Evolutionary conservation across 2,797 vertebrate genomes (phyloP), one percentile per base, ranked within the genome.

Genomic region (Echiichthys vipera): DNA sequence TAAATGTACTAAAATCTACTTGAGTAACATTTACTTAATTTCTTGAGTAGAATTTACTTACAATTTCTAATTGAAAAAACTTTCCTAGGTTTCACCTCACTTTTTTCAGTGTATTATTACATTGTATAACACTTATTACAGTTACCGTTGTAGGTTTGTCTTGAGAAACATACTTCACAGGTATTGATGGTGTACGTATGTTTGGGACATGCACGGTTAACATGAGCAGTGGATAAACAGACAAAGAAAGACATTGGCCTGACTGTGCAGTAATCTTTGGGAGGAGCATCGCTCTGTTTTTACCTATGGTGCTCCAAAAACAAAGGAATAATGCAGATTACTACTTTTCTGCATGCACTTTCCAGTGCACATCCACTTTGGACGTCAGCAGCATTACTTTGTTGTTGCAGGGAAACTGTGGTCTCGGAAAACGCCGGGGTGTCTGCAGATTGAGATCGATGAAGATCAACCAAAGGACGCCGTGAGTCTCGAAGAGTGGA

Each of bases 401-500:
- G 43, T 74, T 62, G 72, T 61, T 76, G 64, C 30, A 55, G 63
- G 51, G 69, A 46, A 61, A 58, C 25, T 22, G 61, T 51, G 49
- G 45, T 30, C 57, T 12, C 67, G 51, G 75, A 77, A 74, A 65
- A 64, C 74, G 54, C 73, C 6, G 37, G 72, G 80, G 57, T 7
- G 61, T 71, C 65, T 81, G 81, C 80, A 79, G 66, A 72, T 86
- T 74, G 70, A 72, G 71, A 78, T 61, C 4, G 27, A 68, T 55
- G 53, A 27, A 77, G 71, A 78, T 76, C 62, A 85, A 84, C 58
- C 46, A 34, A 40, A 74, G 59, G 77, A 74, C 83, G 68, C 54
- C 29, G 71, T n/a, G 66, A 77, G 80, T 85, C 65, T 83, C 78
- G 75, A 69, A 84, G 80, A 78, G 67, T 2, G 42, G 47, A 57